phyloP scores from a whole-genome alignment of 2,113 vertebrate genomes.

The Atlantisia rogersi region DNA sequence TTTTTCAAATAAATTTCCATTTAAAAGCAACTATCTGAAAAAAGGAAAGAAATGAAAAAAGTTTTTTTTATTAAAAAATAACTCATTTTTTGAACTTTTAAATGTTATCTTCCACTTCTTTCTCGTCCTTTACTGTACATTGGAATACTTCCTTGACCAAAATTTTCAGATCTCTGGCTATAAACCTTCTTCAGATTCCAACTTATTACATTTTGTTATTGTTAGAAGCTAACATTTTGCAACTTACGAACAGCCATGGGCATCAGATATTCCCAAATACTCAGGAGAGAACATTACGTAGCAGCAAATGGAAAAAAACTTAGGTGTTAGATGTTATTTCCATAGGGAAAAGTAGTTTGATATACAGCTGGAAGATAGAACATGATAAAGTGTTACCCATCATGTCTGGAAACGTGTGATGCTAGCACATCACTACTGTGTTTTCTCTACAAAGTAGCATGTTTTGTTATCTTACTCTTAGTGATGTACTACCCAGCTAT shows the following conservation, averaged over 20 bases:
- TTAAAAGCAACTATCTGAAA: neutral
- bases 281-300: neutral
- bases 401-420: neutral
- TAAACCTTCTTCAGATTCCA: neutral
- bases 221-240: neutral
- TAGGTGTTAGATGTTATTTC: neutral
- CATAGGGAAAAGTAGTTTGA: neutral
- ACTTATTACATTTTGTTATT: neutral
- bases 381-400: neutral
- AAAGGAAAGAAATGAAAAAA: neutral
- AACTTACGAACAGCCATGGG: neutral
- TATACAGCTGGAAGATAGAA: neutral
- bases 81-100: neutral
- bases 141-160: neutral
- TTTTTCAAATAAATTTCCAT: neutral
- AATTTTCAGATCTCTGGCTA: neutral
- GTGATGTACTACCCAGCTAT: neutral
- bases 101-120: neutral
- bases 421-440: neutral
- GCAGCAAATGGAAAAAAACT: neutral
- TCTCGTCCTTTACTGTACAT: neutral
- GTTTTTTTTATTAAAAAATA: neutral
- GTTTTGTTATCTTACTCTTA: neutral
- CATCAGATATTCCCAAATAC: neutral
- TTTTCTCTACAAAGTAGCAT: neutral